Conservation (phyloP, 2,888 invertebrate genomes). For the Drosophila phalerata region DNA sequence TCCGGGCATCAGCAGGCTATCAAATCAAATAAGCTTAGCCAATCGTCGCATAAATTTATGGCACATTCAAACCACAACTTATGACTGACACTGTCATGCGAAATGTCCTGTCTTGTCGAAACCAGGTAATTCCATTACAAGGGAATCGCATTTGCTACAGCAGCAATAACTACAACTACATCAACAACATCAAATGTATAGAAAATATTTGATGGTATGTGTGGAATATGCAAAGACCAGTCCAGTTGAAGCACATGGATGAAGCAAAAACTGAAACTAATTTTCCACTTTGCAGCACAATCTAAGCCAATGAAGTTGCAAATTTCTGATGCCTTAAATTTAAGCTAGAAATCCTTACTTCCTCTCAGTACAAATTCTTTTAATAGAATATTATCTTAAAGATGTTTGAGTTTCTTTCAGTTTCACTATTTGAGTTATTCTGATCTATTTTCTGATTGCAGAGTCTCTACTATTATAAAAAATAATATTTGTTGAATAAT, state of each 20-base stretch:
- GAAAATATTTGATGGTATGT: conserved; percentile 25
- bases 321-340: conserved; percentile 58
- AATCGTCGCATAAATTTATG: conserved; percentile 75
- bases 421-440: neutral
- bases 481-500: neutral
- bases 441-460: neutral
- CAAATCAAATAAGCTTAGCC: conserved; percentile 74
- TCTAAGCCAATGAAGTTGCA: conserved; percentile 57
- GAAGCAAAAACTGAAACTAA: conserved; percentile 73
- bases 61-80: conserved; percentile 54
- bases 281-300: conserved; percentile 82
- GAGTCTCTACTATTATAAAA: neutral
- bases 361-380: no score
- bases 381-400: neutral
- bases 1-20: conserved; percentile 21
- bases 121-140: conserved; percentile 69
- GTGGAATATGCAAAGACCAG: conserved; percentile 24
- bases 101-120: conserved; percentile 15
- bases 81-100: neutral
- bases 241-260: conserved; percentile 26
- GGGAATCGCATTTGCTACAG: conserved; percentile 63
- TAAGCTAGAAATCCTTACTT: neutral
- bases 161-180: conserved; percentile 7
- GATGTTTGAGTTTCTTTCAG: neutral
- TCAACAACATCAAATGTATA: conserved; percentile 1